Evolutionary conservation across 2,888 invertebrate species (phyloP), one percentile per base, ranked within the genome.

Genomic region (Eupithecia subfuscata): DNA sequence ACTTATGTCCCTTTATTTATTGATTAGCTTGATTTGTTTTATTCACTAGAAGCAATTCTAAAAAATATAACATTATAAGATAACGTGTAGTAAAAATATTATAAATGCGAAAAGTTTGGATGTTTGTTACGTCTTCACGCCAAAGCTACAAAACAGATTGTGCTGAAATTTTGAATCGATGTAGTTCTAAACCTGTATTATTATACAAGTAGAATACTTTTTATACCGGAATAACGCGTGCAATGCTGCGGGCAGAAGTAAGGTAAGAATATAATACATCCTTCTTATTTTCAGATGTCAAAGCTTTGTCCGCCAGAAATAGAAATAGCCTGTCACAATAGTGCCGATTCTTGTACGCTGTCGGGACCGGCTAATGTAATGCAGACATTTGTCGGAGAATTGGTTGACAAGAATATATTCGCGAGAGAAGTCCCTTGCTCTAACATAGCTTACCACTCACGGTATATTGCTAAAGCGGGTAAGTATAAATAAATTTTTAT

Each of bases 361-460:
- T 97, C 97, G 2, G 97, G 97, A 3, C 97, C 97, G 0, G 93
- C 93, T 5, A 96, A 95, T 40, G 93, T 91, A 11, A 95, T 97
- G 90, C 89, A 92, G 70, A 88, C 88, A 22, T 96, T 96, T 81
- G 96, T 96, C 0, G 93, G 78, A 1, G 65, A 84, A n/a, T 78
- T 89, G 96, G 84, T 82, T 1, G 79, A 77, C 0, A 79, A 82
- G 45, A 82, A 82, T 9, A 83, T 88, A 64, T 89, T 89, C 48
- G 88, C 88, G 0, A 88, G 84, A 70, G 87, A 87, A 79, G 89
- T 89, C 0, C 85, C 87, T n/a, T 97, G 97, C 76, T 96, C 97
- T 25, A 97, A 97, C 83, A 97, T 98, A 78, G 97, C 98, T 0
- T 98, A 98, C 86, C 98, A 98, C 87, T 97, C 97, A 75, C 95